Percentiles rank a stretch among this genome's conserved stretches.
Evolutionary conservation across 2,797 vertebrate genomes (phyloP).

Genomic region (Bovichtus diacanthus): DNA sequence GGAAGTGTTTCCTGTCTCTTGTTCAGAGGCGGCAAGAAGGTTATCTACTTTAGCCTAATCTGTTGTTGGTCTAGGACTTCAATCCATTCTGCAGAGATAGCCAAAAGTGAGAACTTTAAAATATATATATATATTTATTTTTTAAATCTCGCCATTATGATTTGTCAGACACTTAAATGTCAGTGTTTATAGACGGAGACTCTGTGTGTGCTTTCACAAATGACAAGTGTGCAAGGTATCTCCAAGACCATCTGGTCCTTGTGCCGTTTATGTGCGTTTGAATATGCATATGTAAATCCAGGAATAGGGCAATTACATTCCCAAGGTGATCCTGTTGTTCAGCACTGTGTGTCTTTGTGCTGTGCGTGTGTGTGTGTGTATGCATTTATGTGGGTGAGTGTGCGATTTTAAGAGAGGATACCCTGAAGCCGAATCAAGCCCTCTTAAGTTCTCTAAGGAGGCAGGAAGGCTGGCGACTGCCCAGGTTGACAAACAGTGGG

Average conservation of each 20-base stretch:
- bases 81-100: conserved; percentile 20
- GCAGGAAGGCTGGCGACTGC: conserved; percentile 69
- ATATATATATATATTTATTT: no score
- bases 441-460: conserved; percentile 58
- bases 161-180: conserved; percentile 38
- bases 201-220: conserved; percentile 6
- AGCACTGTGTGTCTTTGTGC: neutral
- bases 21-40: conserved; percentile 15
- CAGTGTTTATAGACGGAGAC: conserved; percentile 8
- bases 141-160: conserved; percentile 19
- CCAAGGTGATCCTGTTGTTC: conserved; percentile 48
- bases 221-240: conserved; percentile 14
- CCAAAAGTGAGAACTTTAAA: conserved; percentile 12
- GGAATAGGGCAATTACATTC: conserved; percentile 16
- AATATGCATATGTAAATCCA: conserved; percentile 50
- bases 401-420: conserved; percentile 39
- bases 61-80: conserved; percentile 5
- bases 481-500: conserved; percentile 46
- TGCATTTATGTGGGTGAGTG: conserved; percentile 13
- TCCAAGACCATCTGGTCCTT: conserved; percentile 43
- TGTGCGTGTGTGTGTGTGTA: conserved; percentile 11
- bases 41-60: conserved; percentile 38
- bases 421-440: conserved; percentile 63
- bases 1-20: conserved; percentile 34
- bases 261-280: conserved; percentile 5